Evolutionary conservation across 2,888 invertebrate genomes (phyloP), one percentile per base, ranked within the genome.

Genomic region (Euzophera pinguis): DNA sequence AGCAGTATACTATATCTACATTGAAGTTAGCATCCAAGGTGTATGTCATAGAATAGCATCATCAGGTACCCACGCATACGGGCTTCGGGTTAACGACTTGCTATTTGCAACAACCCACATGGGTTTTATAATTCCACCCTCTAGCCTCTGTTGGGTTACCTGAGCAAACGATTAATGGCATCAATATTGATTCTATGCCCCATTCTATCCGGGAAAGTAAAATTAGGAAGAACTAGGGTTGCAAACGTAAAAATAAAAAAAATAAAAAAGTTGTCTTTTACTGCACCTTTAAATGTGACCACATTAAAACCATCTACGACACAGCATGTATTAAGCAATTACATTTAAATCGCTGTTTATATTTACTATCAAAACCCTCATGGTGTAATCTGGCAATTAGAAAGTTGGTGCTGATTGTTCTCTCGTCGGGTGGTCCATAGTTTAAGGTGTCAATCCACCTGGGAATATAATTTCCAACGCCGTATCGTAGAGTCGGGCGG

Each of bases 51-150:
- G 41, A 32, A 17, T 58, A 56, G 55, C 59, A 59, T 65, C 65
- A 63, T 60, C 53, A 59, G 52, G 56, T 56, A 62, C 80, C 80
- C 73, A 79, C 76, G 64, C 71, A 77, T 75, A 70, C 71, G 70
- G 77, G 75, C 57, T 56, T 52, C 61, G 59, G 75, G 74, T 64
- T 62, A 80, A 75, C 56, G 75, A 75, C 75, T 84, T 69, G 55
- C 63, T 59, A 77, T 83, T 83, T 62, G 75, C 78, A 69, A 75
- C 80, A 66, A 69, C 72, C 74, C 70, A 73, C 74, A 73, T 70
- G 57, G 32, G 32, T 32, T 32, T 50, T 56, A n/a, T 47, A 52
- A 57, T 55, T 22, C 58, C 42, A 47, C 54, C 58, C 54, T 59
- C 5, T 22, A 22, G n/a, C n/a, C n/a, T 62, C 7, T 55, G 57